Conservation (phyloP, 2,888 invertebrate genomes). For the Dryomyza anilis region DNA sequence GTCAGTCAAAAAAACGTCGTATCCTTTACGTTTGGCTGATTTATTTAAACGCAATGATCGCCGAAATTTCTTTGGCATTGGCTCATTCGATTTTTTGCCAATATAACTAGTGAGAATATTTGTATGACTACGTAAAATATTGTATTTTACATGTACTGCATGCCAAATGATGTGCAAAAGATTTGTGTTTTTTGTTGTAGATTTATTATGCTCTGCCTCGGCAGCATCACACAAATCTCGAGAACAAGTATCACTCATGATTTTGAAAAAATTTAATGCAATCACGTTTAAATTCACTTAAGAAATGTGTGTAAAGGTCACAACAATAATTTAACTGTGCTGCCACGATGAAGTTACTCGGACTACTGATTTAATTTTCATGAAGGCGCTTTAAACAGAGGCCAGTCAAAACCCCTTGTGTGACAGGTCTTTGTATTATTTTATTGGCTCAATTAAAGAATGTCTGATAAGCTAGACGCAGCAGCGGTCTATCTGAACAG, state of each 20-base stretch:
- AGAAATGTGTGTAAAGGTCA: neutral
- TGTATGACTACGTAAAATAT: conserved; percentile 39
- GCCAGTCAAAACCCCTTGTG: neutral
- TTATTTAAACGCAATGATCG: conserved; percentile 51
- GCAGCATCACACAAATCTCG: conserved; percentile 1
- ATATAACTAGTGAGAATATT: conserved; percentile 37
- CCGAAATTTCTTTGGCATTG: conserved; percentile 49
- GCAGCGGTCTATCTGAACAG: conserved; percentile 1
- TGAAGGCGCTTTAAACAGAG: conserved; percentile 6
- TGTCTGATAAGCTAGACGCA: conserved; percentile 36
- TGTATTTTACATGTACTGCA: conserved; percentile 43
- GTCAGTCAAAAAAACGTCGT: conserved; percentile 46
- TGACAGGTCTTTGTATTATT: conserved; percentile 43
- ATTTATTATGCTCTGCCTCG: neutral
- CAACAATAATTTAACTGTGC: neutral
- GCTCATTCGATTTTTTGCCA: conserved; percentile 45
- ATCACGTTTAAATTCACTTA: neutral
- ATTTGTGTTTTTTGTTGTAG: conserved; percentile 18
- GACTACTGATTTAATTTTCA: conserved; percentile 9
- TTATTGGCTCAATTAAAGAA: conserved; percentile 54
- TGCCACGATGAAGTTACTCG: conserved; percentile 6
- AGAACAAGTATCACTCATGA: conserved; percentile 16
- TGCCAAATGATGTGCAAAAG: conserved; percentile 48
- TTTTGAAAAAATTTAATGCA: neutral
- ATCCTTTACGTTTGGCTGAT: conserved; percentile 49